Evolutionary conservation across 2,797 vertebrate genomes (phyloP).

Genomic region (Gymnopithys bicolor): DNA sequence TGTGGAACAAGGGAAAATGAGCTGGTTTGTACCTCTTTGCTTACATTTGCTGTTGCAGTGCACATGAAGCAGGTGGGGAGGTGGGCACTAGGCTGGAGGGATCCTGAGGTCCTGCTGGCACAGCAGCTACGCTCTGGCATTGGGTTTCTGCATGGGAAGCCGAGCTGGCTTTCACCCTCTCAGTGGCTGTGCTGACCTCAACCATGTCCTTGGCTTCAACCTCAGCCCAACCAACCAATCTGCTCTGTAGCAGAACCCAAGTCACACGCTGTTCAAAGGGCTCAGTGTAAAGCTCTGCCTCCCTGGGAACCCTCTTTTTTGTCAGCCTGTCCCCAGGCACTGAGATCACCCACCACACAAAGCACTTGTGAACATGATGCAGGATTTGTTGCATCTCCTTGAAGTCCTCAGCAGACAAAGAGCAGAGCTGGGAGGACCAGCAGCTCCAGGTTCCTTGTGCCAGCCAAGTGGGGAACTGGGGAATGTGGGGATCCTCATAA

Average conservation of each 20-base stretch:
- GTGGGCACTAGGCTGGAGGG: background rate
- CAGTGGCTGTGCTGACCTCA: background rate
- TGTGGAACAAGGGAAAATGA: background rate
- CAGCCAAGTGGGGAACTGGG: background rate
- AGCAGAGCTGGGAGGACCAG: constrained; percentile 30
- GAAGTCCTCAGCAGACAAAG: background rate
- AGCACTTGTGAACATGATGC: background rate
- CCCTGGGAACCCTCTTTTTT: background rate
- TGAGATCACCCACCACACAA: background rate
- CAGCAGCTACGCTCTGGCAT: accelerated
- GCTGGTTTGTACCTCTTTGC: background rate
- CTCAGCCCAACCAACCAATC: background rate
- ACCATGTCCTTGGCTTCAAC: background rate
- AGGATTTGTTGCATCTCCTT: background rate
- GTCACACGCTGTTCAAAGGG: background rate
- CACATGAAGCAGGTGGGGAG: accelerated
- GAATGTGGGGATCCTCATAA: constrained; percentile 26
- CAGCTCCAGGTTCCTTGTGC: background rate
- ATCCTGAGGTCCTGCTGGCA: background rate
- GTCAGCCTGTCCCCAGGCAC: background rate
- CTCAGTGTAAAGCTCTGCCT: background rate
- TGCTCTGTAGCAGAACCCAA: background rate
- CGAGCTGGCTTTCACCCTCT: background rate
- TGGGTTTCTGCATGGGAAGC: background rate
- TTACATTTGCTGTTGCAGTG: accelerated